Evolutionary conservation across 2,113 vertebrate species (phyloP), one percentile per base, ranked within the genome.

Genomic region (Seriola quinqueradiata): DNA sequence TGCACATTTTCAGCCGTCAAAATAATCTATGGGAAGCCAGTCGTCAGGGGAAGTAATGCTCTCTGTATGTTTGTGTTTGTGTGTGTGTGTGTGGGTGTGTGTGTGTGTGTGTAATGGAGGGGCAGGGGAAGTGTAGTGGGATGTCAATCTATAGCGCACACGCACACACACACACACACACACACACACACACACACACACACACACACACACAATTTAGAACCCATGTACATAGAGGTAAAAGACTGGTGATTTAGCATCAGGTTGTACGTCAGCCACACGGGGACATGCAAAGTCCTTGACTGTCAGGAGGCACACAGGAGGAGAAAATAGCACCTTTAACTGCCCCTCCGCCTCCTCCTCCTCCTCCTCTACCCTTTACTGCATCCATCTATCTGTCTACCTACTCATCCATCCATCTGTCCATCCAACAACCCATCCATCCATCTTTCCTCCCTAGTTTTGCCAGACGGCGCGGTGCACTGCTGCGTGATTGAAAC

Each of bases 21-120:
- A 82, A 86, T 81, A 90, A 89, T 88, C 75, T 59, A 82, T 90
- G 85, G 77, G 70, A 85, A 79, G 74, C 48, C 66, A 46, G 86
- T 86, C 69, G 21, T 70, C 40, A 38, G 60, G 79, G 81, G 76
- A 70, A 69, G 71, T 67, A 34, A 34, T 34, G 4, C 68, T 77
- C 40, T 57, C 36, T 74, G 55, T 12, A 6, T 36, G 40, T 79
- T 34, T 13, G 59, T 66, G 61, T 65, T 58, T 74, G 61, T 67
- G 8, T 52, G 54, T 79, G 34, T 13, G 59, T 66, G 50, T 70
- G 75, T 71, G 63, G n/a, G n/a, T 69, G 32, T 70, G 34, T 78
- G 70, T 67, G 78, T 64, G 9, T 54, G 11, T 55, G n/a, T 57
- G 0, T n/a, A 12, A 55, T n/a, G 54, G 11, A 4, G 54, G 9